Evolutionary conservation across 2,888 invertebrate species (phyloP), one percentile per base, ranked within the genome.

Genomic region (Eumerus sabulonum): DNA sequence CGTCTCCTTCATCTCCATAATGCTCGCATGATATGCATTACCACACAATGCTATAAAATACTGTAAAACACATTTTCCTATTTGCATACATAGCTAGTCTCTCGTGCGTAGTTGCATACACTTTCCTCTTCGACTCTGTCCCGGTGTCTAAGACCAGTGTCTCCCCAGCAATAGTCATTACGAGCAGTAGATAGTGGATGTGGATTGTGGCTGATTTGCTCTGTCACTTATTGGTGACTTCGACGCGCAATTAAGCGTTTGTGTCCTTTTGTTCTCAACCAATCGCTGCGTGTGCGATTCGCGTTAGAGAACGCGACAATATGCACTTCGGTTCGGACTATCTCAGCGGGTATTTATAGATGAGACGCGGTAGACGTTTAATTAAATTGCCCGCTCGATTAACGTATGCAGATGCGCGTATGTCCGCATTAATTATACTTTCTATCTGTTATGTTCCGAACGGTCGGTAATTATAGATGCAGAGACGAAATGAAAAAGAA

Each of bases 181-280:
- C n/a, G n/a, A n/a, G n/a, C 27, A 27, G 7, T 27, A 7, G 27
- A 27, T 27, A 27, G 27, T 27, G 27, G 27, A 27, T 27, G 27
- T 27, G 27, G 27, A 27, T 27, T 2, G 7, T 7, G 27, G 27
- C 27, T 27, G 27, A 27, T 27, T n/a, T 7, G 27, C 56, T 68
- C 47, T 67, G 62, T 63, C 50, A 68, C 50, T 62, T 48, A 56
- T 36, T 42, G 12, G n/a, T 63, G 63, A 63, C 47, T 76, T 44
- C 57, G 40, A 45, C 36, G 51, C 51, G 63, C 62, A 63, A 57
- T 63, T 40, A 68, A 27, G 27, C 2, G 27, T 27, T 4, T 48
- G 68, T 53, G 63, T 67, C 68, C 62, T 70, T 68, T 76, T 68
- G 62, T 68, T 62, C 67, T 57, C 38, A 38, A 18, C 51, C 13